Evolutionary conservation across 2,888 invertebrate genomes (phyloP).

Genomic region (Cybosia mesomella): DNA sequence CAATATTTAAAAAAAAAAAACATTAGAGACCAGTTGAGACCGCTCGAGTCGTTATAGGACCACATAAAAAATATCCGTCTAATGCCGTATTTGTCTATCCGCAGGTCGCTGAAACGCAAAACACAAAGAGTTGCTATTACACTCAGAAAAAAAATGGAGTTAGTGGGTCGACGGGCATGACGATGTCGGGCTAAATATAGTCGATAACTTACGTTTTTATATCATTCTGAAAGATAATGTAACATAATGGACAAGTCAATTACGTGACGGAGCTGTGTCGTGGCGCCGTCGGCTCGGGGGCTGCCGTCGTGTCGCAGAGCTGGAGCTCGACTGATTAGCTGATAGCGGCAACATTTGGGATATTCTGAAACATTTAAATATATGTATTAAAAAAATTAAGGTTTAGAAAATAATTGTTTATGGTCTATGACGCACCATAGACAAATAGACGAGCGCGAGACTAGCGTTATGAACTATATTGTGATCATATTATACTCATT

Average conservation of each 20-base stretch:
- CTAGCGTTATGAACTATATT: slow-evolving; percentile 12
- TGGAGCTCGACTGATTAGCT: slow-evolving; percentile 60
- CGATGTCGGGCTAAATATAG: slow-evolving; percentile 1
- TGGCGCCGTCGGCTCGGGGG: neutral
- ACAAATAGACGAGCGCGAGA: slow-evolving; percentile 33
- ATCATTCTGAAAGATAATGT: neutral
- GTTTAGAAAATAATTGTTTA: slow-evolving; percentile 34
- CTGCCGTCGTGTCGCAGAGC: no score
- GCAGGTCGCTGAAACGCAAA: slow-evolving; percentile 7
- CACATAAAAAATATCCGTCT: neutral
- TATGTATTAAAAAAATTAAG: slow-evolving; percentile 37
- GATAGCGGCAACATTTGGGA: slow-evolving; percentile 44
- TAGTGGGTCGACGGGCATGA: neutral
- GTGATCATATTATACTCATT: slow-evolving; percentile 55
- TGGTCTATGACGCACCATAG: slow-evolving; percentile 47
- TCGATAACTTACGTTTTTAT: slow-evolving; percentile 8
- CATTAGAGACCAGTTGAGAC: neutral
- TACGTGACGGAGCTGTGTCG: slow-evolving; percentile 8
- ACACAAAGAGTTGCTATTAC: neutral
- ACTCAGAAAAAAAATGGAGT: neutral
- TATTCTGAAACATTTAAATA: slow-evolving; percentile 54
- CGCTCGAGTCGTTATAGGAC: neutral
- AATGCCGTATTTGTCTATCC: neutral
- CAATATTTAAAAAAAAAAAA: no score
- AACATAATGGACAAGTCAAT: slow-evolving; percentile 15